Percentiles rank a stretch among this genome's conserved stretches.
Conservation (phyloP, 2,797 vertebrate species). For the Chromis chromis region DNA sequence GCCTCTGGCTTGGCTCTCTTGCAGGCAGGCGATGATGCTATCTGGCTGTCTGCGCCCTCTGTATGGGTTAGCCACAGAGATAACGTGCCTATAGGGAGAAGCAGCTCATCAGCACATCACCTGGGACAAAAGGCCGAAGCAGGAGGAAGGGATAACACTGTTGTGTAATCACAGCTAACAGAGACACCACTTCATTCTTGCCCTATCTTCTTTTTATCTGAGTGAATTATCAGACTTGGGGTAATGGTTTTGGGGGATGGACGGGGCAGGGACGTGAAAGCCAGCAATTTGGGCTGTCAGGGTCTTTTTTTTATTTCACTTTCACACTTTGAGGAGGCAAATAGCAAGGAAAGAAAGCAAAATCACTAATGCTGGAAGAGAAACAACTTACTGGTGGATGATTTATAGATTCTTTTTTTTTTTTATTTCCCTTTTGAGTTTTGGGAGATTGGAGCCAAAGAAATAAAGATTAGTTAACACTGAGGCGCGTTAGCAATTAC, state of each 20-base stretch:
- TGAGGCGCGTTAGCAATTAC: background rate
- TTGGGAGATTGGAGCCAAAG: background rate
- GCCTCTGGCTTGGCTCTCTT: slow-evolving; percentile 20
- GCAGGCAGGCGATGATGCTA: slow-evolving; percentile 55
- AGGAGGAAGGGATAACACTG: slow-evolving; percentile 49
- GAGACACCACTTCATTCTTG: slow-evolving; percentile 38
- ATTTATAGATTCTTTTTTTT: background rate
- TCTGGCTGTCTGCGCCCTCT: slow-evolving; percentile 40
- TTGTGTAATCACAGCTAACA: slow-evolving; percentile 64
- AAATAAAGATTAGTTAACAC: too few species aligned
- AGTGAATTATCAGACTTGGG: slow-evolving; percentile 46
- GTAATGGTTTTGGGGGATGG: slow-evolving; percentile 59
- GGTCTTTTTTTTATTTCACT: slow-evolving; percentile 35
- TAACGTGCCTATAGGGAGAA: slow-evolving; percentile 44
- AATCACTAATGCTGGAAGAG: too few species aligned
- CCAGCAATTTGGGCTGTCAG: slow-evolving; percentile 36
- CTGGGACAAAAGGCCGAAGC: slow-evolving; percentile 62
- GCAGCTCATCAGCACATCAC: slow-evolving; percentile 60
- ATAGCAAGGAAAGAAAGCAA: slow-evolving; percentile 12
- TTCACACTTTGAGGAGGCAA: slow-evolving; percentile 33
- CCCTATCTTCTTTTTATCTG: slow-evolving; percentile 52
- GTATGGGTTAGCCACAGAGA: slow-evolving; percentile 35
- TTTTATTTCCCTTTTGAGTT: background rate
- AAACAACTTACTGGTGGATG: background rate
- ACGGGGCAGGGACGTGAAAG: slow-evolving; percentile 39